Conservation (phyloP, 2,888 invertebrate genomes). For the Antheraea yamamai region DNA sequence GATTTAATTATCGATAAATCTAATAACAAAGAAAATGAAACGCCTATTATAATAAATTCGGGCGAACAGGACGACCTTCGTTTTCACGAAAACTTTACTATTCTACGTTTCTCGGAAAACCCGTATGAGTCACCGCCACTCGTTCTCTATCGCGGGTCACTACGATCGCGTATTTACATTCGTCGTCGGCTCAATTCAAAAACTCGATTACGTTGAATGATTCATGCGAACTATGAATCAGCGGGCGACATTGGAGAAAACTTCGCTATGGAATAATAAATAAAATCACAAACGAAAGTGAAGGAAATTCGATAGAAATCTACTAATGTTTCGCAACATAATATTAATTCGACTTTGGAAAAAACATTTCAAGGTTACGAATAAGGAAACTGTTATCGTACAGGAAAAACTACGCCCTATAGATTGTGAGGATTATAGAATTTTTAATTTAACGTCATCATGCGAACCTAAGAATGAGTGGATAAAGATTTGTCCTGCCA, state of each 20-base stretch:
- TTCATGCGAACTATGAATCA: constrained; percentile 76
- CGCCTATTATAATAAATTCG: background rate
- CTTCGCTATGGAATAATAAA: constrained; percentile 41
- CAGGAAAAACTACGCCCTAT: background rate
- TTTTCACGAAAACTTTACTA: constrained; percentile 76
- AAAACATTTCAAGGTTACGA: background rate
- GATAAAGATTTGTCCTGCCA: background rate
- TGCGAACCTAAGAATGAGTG: background rate
- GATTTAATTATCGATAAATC: background rate
- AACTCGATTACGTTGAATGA: constrained; percentile 78
- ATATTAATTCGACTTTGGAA: background rate
- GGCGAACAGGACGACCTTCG: constrained; percentile 62
- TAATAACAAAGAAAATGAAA: background rate
- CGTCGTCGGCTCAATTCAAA: constrained; percentile 76
- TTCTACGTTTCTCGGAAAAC: constrained; percentile 77
- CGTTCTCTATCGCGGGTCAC: constrained; percentile 75
- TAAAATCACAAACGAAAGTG: constrained; percentile 20
- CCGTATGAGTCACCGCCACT: constrained; percentile 73
- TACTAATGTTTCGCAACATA: background rate
- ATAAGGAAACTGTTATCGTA: constrained; percentile 1
- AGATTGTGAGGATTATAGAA: background rate
- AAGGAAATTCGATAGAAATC: constrained; percentile 15
- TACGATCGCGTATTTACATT: constrained; percentile 77
- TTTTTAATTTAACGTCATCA: background rate
- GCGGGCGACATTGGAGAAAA: constrained; percentile 62